Base-by-base conservation (phyloP, 2,113 vertebrate genomes). In the Dryoscopus gambensis region DNA sequence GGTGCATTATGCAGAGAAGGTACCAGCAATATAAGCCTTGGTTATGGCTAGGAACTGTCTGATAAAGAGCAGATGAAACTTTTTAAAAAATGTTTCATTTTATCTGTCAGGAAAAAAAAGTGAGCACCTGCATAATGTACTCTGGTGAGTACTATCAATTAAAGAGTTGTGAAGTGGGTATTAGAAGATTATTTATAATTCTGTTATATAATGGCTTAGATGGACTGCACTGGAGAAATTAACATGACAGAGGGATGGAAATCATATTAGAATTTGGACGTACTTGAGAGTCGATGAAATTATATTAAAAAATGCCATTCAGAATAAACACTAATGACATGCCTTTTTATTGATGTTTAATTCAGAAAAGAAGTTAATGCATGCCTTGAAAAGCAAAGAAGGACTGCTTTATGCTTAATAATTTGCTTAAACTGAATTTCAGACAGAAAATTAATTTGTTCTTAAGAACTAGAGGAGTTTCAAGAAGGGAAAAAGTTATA, bases 321-420 rank as follows among this genome's bases (percentile, higher is more conserved):
- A 84, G 57, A 96, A 96, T 95, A 92, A 93, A 97, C 93, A 96
- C 95, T 98, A 98, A 98, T 98, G 97, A 97, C 93, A 97, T 97
- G 97, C 71, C 95, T 92, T 97, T 97, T 97, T 97, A 97, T 98
- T 98, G 98, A 98, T 98, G 97, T 98, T 98, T 98, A 98, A 98
- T 98, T 98, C 97, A 98, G 95, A 97, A 86, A 95, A 94, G 97
- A 89, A 96, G 96, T 94, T 94, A 93, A 96, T 73, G 78, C 89
- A 80, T 92, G 97, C 79, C 96, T 96, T 71, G 80, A 96, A 96
- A 95, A 42, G 90, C 80, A 95, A 73, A 90, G 81, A 59, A 88
- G 91, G 68, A 82, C 88, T 95, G 21, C 70, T 95, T 96, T 96
- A 95, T 97, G 94, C 95, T 97, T 98, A 97, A 97, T 98, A 96